These are phyloP conservation scores for Penelope pileata DNA, from an alignment of 2,113 vertebrate species.

Conservation along the genomic window DNA sequence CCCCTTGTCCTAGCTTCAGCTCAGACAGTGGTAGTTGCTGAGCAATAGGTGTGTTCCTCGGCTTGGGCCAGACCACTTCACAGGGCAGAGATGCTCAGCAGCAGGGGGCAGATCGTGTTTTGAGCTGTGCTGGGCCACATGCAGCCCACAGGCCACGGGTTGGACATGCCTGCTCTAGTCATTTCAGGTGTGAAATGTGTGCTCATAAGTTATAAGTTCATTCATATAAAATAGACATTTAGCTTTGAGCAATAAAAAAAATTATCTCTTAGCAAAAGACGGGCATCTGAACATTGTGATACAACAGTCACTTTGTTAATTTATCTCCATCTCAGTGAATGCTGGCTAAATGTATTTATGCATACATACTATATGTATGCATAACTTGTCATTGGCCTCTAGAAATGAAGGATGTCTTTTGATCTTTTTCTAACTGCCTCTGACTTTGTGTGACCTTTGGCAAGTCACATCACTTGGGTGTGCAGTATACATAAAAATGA, in stretches of 20 bases:
- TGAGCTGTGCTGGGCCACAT: no score
- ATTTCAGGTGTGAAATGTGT: background rate
- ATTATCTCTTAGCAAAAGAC: background rate
- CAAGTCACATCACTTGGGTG: background rate
- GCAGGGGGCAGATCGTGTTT: no score
- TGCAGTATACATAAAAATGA: conserved; percentile 33
- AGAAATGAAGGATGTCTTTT: background rate
- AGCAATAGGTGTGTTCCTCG: no score
- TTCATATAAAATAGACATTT: background rate
- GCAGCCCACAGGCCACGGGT: no score
- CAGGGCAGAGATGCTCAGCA: no score
- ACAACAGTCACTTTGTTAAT: background rate
- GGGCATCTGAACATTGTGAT: background rate
- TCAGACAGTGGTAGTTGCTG: no score
- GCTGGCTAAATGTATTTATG: background rate
- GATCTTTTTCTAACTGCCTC: background rate
- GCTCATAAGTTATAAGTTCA: background rate
- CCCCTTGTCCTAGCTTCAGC: no score
- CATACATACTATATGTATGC: no score
- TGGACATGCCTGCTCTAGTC: background rate
- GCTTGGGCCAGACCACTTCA: no score
- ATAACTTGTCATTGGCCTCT: background rate
- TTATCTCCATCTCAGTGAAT: background rate
- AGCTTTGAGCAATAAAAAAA: background rate
- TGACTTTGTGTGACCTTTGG: conserved; percentile 41